Conservation (phyloP, 2,888 invertebrate species). For the Gymnocheta viridis region DNA sequence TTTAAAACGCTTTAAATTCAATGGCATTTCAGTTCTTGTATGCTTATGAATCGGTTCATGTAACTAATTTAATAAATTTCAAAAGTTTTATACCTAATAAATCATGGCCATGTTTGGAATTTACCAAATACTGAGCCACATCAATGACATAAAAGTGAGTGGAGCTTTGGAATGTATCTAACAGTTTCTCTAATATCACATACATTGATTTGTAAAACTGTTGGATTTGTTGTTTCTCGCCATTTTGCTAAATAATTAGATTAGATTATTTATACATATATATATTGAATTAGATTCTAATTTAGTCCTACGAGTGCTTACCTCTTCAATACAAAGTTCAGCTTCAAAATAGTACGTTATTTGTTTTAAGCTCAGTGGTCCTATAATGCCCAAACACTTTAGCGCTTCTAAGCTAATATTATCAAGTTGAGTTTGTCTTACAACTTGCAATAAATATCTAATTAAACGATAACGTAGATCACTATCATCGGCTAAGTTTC, state of each 20-base stretch:
- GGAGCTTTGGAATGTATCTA: constrained; percentile 61
- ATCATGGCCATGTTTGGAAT: constrained; percentile 71
- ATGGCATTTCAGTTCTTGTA: not conserved
- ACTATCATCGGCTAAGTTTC: constrained; percentile 71
- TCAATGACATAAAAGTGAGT: constrained; percentile 60
- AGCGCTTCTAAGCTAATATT: constrained; percentile 85
- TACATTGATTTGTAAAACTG: constrained; percentile 73
- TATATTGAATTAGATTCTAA: not conserved
- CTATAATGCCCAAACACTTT: constrained; percentile 84
- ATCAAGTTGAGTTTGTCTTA: constrained; percentile 72
- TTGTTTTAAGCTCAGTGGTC: constrained; percentile 75
- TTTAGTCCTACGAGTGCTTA: constrained; percentile 28
- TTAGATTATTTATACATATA: constrained; percentile 5
- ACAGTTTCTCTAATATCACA: constrained; percentile 73
- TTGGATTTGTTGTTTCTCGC: constrained; percentile 70
- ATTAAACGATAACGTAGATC: constrained; percentile 74
- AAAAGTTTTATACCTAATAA: constrained; percentile 70
- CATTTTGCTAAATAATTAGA: constrained; percentile 53
- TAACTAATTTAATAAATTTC: not conserved
- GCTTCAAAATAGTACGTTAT: constrained; percentile 77
- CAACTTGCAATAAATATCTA: constrained; percentile 74
- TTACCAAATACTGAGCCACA: constrained; percentile 74
- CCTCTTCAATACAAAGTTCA: constrained; percentile 74
- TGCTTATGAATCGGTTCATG: not conserved
- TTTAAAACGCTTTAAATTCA: no score